Evolutionary conservation across 2,888 invertebrate species (phyloP).

Genomic region (Pocota personata): DNA sequence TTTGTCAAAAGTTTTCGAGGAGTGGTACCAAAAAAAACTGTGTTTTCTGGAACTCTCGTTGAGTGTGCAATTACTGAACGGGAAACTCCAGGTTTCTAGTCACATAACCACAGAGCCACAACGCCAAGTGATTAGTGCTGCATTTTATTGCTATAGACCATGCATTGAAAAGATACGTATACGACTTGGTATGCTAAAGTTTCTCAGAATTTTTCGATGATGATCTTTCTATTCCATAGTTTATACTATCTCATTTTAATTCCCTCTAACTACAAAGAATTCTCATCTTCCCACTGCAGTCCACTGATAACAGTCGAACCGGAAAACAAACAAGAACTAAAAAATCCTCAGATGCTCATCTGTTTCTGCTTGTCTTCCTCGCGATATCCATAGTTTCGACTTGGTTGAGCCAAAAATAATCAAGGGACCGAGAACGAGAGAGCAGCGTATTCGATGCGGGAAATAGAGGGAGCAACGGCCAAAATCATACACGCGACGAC

Average conservation of each 20-base stretch:
- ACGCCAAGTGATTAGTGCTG: too few species aligned
- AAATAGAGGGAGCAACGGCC: slow-evolving; percentile 67
- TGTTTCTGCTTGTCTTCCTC: neutral
- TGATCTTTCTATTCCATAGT: neutral
- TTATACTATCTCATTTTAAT: neutral
- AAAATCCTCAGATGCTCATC: neutral
- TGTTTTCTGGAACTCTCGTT: too few species aligned
- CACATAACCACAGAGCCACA: too few species aligned
- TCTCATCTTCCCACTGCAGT: neutral
- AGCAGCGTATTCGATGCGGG: neutral
- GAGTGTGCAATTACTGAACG: too few species aligned
- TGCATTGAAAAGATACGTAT: neutral
- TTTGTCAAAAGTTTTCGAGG: too few species aligned
- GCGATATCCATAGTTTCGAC: slow-evolving; percentile 18
- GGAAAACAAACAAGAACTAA: neutral
- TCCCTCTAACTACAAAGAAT: neutral
- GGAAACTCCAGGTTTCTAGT: too few species aligned
- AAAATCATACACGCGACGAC: slow-evolving; percentile 53
- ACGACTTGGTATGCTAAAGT: neutral
- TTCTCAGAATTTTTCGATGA: neutral
- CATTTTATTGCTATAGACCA: too few species aligned
- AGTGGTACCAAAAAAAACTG: too few species aligned
- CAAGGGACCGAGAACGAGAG: slow-evolving; percentile 20
- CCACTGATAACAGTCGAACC: neutral
- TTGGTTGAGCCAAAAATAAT: slow-evolving; percentile 50